phyloP scores from a whole-genome alignment of 2,797 vertebrate species.

The Anabas testudineus region DNA sequence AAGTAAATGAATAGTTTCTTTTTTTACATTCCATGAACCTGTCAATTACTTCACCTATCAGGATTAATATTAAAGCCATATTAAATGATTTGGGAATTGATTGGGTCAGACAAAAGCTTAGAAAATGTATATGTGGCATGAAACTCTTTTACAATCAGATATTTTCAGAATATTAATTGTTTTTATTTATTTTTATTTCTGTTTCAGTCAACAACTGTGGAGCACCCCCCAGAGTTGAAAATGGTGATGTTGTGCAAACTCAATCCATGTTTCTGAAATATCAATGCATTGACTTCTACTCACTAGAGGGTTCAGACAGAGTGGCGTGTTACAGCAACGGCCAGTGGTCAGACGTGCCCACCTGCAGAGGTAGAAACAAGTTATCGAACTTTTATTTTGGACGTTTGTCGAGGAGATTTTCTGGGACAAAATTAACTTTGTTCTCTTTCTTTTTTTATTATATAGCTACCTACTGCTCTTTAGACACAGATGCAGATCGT shows the following conservation, averaged over 20 bases:
- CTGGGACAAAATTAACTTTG: rapidly evolving
- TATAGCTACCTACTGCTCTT: constrained; percentile 40
- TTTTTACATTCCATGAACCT: neutral
- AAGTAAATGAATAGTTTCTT: constrained; percentile 19
- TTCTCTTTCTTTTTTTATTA: constrained; percentile 20
- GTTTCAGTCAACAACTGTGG: constrained; percentile 52
- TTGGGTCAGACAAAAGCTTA: too few relatives aligned
- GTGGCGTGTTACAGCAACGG: constrained; percentile 45
- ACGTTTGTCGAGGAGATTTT: rapidly evolving
- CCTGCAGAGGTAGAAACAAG: constrained; percentile 50
- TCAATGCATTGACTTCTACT: neutral
- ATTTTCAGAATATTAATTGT: too few relatives aligned
- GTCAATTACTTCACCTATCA: neutral
- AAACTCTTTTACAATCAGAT: too few relatives aligned
- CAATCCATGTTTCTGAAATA: neutral
- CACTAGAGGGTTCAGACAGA: constrained; percentile 7
- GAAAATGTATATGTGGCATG: too few relatives aligned
- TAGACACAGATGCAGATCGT: neutral
- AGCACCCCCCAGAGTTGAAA: rapidly evolving
- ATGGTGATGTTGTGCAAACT: neutral
- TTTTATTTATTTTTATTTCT: neutral
- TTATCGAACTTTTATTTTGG: neutral
- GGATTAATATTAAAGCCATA: too few relatives aligned
- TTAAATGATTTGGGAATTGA: neutral
- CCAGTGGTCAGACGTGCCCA: constrained; percentile 45